Conservation (phyloP, 2,113 vertebrate species). For the Cricetomys ansorgei region DNA sequence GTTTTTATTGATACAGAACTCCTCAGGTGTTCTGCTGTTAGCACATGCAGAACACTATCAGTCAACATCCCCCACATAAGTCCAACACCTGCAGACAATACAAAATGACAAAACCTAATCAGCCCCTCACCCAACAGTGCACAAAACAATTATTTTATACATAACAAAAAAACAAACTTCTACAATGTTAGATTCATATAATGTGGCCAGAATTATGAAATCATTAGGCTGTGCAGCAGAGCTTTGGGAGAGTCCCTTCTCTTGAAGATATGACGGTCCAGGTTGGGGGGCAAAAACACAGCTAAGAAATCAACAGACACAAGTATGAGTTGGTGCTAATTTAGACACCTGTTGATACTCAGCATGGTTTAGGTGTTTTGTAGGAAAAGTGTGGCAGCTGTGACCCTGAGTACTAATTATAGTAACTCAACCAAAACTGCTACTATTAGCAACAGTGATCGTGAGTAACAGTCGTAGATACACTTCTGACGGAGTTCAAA, state of each 20-base stretch:
- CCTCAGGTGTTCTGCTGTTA: too few species aligned
- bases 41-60: too few species aligned
- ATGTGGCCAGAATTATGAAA: not conserved
- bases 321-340: not conserved
- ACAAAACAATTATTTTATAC: too few species aligned
- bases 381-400: not conserved
- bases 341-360: not conserved
- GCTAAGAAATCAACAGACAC: not conserved
- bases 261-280: not conserved
- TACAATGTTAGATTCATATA: too few species aligned
- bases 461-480: too few species aligned
- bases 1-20: too few species aligned
- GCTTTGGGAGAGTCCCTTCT: not conserved
- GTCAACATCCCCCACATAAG: too few species aligned
- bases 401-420: not conserved
- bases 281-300: not conserved
- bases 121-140: too few species aligned
- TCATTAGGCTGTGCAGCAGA: not conserved
- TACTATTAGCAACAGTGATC: too few species aligned
- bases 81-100: too few species aligned
- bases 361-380: not conserved
- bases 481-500: conserved; percentile 10
- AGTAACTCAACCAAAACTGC: not conserved
- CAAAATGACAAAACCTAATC: too few species aligned
- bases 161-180: too few species aligned